Base-by-base conservation (phyloP, 2,113 vertebrate genomes). In the Ochotona princeps region DNA sequence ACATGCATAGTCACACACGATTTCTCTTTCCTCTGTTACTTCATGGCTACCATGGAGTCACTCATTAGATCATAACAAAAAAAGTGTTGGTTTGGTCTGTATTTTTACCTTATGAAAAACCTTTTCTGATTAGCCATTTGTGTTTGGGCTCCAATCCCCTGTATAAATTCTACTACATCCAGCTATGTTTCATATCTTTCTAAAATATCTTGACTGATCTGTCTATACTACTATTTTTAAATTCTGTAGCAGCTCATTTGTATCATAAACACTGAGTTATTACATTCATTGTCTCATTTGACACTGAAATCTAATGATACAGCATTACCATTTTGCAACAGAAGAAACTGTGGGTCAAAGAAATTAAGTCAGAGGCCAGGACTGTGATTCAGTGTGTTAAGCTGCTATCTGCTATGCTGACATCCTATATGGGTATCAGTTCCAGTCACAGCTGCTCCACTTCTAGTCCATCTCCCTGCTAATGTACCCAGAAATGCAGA, bases 11-110 rank as follows among this genome's bases (percentile, higher is more conserved):
- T 30, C 7, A 25, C 1, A 32, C 0, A 9, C 8, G 5, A 28
- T 23, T n/a, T 4, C 57, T 28, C 17, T 28, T 3, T 30, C 7
- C 8, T 7, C 18, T 0, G 2, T 7, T 13, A 15, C 26, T 25
- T 4, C 14, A 4, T 11, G 1, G 26, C 44, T 79, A 1, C 47
- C 51, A 14, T 51, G 30, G 63, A 92, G 26, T 18, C 60, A 15
- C 8, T 54, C 7, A 90, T 84, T 35, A 87, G 63, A 78, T 74
- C 26, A 69, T 82, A 84, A 17, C 26, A 18, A 35, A 61, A 18
- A 35, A 61, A 69, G 49, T 12, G 23, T 35, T 89, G 25, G 9
- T 44, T 25, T 72, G 69, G 21, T 8, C 30, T 75, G 78, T 78
- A 49, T 25, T 69, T 4, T 49, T 67, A 61, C 20, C 32, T 66